These are phyloP conservation scores for Nymphalis c-album DNA, from an alignment of 2,888 invertebrate species.

Conservation along the genomic window DNA sequence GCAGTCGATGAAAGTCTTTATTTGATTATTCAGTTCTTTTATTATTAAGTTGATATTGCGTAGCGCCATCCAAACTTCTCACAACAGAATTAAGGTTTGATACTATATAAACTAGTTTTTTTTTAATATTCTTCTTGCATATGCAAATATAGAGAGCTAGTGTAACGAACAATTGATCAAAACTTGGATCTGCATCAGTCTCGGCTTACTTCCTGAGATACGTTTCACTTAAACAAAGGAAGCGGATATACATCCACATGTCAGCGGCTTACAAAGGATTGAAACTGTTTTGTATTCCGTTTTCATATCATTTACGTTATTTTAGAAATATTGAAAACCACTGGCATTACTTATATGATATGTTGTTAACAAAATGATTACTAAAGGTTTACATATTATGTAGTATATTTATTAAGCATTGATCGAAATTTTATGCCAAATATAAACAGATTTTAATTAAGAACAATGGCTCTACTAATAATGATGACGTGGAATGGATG, in stretches of 20 bases:
- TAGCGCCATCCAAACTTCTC: too few species aligned
- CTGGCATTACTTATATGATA: neutral
- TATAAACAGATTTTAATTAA: too few species aligned
- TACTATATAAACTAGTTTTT: neutral
- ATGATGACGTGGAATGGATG: too few species aligned
- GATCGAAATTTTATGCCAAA: too few species aligned
- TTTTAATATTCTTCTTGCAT: neutral
- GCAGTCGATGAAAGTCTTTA: too few species aligned
- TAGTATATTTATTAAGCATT: too few species aligned
- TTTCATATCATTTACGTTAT: slow-evolving; percentile 34
- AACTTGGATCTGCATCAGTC: slow-evolving; percentile 28
- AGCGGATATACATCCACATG: slow-evolving; percentile 29
- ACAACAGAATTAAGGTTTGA: too few species aligned
- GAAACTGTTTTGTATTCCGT: slow-evolving; percentile 35
- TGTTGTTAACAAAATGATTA: neutral
- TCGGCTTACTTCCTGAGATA: slow-evolving; percentile 34
- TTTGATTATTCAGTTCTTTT: too few species aligned
- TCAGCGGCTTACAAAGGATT: slow-evolving; percentile 32
- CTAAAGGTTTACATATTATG: neutral
- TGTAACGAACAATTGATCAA: slow-evolving; percentile 17
- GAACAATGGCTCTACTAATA: too few species aligned
- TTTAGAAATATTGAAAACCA: slow-evolving; percentile 27
- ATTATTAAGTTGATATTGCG: too few species aligned
- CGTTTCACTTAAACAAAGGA: slow-evolving; percentile 37
- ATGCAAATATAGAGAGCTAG: neutral